A percentile compares a stretch with the other conserved stretches of the same genome.
phyloP scores from a whole-genome alignment of 1,140 invertebrate species.

The Samia ricini region DNA sequence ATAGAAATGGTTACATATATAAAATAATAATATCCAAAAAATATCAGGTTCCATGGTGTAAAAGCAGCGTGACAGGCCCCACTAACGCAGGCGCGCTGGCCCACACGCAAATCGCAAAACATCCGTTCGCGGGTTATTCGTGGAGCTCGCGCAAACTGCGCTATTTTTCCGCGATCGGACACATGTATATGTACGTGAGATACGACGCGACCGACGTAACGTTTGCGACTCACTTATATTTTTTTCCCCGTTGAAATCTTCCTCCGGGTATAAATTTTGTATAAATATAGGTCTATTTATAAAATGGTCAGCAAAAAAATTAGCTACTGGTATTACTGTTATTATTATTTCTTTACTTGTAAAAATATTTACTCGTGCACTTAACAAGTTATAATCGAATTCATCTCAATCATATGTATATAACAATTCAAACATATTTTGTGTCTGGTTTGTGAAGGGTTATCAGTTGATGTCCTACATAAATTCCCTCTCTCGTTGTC shows the following conservation, averaged over 20 bases:
- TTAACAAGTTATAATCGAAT: no score
- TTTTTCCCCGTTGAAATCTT: neutral
- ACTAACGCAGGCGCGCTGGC: neutral
- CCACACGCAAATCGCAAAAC: slow-evolving; percentile 30
- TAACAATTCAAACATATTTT: no score
- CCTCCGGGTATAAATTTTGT: no score
- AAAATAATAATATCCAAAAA: neutral
- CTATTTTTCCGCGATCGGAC: slow-evolving; percentile 52
- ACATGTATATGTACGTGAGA: slow-evolving; percentile 57
- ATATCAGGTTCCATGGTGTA: neutral
- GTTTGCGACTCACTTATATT: neutral
- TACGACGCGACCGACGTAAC: slow-evolving; percentile 39
- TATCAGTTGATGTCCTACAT: slow-evolving; percentile 39
- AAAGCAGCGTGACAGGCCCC: neutral
- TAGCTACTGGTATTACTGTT: neutral
- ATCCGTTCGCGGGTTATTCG: slow-evolving; percentile 53
- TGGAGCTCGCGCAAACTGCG: slow-evolving; percentile 44
- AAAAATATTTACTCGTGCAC: neutral
- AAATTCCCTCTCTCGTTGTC: slow-evolving; percentile 61
- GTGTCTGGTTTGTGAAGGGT: neutral
- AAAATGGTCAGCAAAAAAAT: neutral
- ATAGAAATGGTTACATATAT: no score
- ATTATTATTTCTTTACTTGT: neutral
- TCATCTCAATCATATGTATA: no score
- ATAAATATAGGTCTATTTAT: no score